These are phyloP conservation scores for Lithophane leautieri DNA, from an alignment of 2,888 invertebrate species.

Conservation along the genomic window DNA sequence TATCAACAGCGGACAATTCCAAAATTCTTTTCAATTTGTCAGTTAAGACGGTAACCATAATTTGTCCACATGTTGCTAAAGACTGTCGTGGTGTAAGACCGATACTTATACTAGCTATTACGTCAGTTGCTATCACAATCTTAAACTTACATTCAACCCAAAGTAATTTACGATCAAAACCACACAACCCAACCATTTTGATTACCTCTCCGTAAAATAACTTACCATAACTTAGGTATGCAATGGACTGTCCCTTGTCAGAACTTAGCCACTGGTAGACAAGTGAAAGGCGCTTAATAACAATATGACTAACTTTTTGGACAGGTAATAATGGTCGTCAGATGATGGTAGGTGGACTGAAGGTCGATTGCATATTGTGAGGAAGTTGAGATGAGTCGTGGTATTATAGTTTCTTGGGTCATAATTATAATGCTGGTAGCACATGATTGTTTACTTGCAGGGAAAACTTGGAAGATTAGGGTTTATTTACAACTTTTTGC, in stretches of 20 bases:
- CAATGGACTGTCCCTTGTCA: slow-evolving; percentile 40
- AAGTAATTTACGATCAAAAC: slow-evolving; percentile 3
- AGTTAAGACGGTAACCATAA: neutral
- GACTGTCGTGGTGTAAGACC: neutral
- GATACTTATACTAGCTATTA: neutral
- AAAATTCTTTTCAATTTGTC: neutral
- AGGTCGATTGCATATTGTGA: neutral
- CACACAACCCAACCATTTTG: neutral
- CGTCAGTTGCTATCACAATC: neutral
- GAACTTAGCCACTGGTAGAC: slow-evolving; percentile 12
- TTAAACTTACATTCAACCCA: neutral
- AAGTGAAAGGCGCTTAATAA: slow-evolving; percentile 25
- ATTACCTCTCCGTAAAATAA: slow-evolving; percentile 15
- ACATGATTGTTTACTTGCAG: neutral
- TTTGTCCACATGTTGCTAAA: neutral
- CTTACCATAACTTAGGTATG: slow-evolving; percentile 12
- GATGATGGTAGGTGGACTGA: neutral
- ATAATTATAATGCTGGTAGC: neutral
- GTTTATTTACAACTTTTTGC: neutral
- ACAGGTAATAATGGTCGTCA: slow-evolving; percentile 19
- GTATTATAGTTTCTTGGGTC: neutral
- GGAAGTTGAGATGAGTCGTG: neutral
- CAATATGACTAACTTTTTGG: slow-evolving; percentile 41
- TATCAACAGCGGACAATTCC: neutral
- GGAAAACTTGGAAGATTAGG: no score